Evolutionary conservation across 2,797 vertebrate genomes (phyloP), one percentile per base, ranked within the genome.

Genomic region (Alauda arvensis): DNA sequence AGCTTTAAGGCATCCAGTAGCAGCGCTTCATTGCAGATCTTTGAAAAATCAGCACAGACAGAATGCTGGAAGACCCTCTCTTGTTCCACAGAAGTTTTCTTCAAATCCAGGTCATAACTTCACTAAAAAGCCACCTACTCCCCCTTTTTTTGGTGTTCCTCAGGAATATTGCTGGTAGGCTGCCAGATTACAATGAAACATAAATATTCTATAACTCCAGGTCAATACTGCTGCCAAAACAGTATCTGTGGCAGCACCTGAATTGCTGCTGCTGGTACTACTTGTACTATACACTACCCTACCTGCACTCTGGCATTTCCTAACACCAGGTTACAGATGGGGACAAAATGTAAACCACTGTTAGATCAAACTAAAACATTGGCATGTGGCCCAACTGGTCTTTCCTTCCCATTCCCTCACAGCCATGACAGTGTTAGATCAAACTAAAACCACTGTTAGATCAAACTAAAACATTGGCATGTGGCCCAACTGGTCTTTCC

Each of bases 1-100:
- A 83, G 79, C 63, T 88, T 89, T 78, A 88, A 63, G 61, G 70
- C 78, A 92, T 79, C 61, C 69, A 85, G 85, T 81, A 93, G 83
- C 85, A 94, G 86, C 21, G 0, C 83, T 91, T 85, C 71, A 82
- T 60, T 69, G 90, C 79, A 92, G 79, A 85, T 31, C 56, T 77
- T 49, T 72, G 69, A 88, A 94, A 81, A 91, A 87, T 72, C 79
- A 88, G 53, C 75, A 91, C 34, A 91, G 60, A 89, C 31, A 86
- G 40, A 94, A 91, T 51, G 74, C 31, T 7, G 1, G 67, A 93
- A 87, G 56, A 91, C 34, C 28, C 63, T 78, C 63, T 56, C 62
- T 76, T 89, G 69, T 60, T 90, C 49, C 84, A 90, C 49, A 75
- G 77, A 85, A 59, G 40, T 87, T 79, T 78, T 90, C 82, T 78